Conservation (phyloP, 2,113 vertebrate genomes). For the Sylvilagus bachmani region DNA sequence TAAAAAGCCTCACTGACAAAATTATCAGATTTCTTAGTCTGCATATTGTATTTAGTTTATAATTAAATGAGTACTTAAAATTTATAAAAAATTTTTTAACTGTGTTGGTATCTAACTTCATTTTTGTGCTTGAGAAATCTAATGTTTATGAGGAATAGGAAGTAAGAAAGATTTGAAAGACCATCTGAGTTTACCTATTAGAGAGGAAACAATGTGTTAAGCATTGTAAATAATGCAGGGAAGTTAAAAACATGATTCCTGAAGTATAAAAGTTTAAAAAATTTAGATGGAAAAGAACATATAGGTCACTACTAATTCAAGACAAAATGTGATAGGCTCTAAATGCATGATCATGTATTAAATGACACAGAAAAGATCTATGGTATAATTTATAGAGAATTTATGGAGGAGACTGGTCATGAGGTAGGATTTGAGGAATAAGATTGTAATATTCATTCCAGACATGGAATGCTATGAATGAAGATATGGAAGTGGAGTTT, state of each 20-base stretch:
- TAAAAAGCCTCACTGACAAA: constrained; percentile 10
- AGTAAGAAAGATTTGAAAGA: constrained; percentile 43
- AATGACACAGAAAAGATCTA: background rate
- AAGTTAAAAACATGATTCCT: constrained; percentile 35
- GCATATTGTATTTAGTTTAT: constrained; percentile 16
- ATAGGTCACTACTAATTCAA: background rate
- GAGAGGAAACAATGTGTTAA: constrained; percentile 7
- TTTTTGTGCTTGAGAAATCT: constrained; percentile 53
- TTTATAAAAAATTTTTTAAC: constrained; percentile 54
- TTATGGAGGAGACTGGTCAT: background rate
- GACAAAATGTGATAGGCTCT: constrained; percentile 53
- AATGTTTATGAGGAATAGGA: background rate
- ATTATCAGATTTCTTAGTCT: constrained; percentile 1
- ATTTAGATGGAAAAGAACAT: background rate
- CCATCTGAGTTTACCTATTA: background rate
- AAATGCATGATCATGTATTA: background rate
- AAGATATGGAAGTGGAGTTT: background rate
- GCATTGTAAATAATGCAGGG: background rate
- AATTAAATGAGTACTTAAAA: background rate
- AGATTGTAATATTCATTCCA: background rate
- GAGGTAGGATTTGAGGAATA: constrained; percentile 34
- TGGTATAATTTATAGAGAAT: background rate
- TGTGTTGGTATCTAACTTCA: constrained; percentile 31
- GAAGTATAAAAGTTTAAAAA: constrained; percentile 49
- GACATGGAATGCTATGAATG: background rate